Base-by-base conservation (phyloP, 2,797 vertebrate species). In the Synaphobranchus kaupii region DNA sequence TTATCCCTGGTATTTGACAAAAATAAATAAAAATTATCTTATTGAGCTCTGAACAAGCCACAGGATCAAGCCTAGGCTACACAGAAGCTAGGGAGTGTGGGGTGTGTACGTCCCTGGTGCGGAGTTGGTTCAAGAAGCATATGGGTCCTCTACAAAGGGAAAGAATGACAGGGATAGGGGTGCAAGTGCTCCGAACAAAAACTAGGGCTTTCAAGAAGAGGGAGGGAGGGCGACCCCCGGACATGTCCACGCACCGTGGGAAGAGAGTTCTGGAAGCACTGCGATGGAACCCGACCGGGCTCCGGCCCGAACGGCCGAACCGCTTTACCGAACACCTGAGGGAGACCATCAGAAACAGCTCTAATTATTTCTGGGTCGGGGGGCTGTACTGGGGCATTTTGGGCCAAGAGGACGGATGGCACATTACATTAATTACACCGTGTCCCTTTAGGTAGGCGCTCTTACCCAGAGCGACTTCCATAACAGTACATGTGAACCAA, bases 171-270 rank as follows among this genome's bases (percentile, higher is more conserved):
- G 71, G 34, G 71, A 76, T 48, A 17, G 76, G 76, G 4, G 44
- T 48, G 48, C 34, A n/a, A 52, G 28, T 47, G 1, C 34, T 68
- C 44, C 63, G 31, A 85, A 48, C 22, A 66, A 66, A 47, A 80
- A 47, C 44, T 47, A 85, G 28, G 80, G 31, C 1, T 81, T 3
- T n/a, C 25, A 15, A 71, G 76, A 78, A 5, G 1, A 47, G 17
- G 56, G 39, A 71, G 63, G 85, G 47, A 28, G 50, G 44, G 15
- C 34, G 25, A 83, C 81, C 31, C 34, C 82, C 85, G 44, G 78
- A 60, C 48, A 10, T 10, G 76, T 73, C 80, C 66, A 91, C 91
- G 83, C 89, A 91, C 90, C 89, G 85, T 86, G 90, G 89, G 28
- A 89, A 68, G 47, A 90, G 73, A 81, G 84, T 76, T 88, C 87